Conservation (phyloP, 2,113 vertebrate species). For the Stigmatopora nigra region DNA sequence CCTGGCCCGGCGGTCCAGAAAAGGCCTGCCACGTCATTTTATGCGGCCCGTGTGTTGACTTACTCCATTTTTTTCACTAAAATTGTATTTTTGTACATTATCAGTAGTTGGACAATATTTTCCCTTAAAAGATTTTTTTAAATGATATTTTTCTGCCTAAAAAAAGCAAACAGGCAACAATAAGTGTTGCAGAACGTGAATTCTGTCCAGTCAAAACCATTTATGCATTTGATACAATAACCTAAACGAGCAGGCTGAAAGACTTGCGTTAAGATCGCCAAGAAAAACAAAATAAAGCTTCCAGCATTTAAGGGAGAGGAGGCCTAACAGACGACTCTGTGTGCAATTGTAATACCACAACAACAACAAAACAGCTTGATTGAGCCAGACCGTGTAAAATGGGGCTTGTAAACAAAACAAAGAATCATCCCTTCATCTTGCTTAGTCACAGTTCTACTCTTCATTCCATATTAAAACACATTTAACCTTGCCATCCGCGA, state of each 20-base stretch:
- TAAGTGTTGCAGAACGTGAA: conserved; percentile 26
- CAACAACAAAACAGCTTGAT: neutral
- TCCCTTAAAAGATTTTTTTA: too few species aligned
- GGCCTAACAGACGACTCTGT: neutral
- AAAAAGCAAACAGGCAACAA: conserved; percentile 41
- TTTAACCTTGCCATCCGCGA: conserved; percentile 28
- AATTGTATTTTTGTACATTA: too few species aligned
- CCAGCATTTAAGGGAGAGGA: conserved; percentile 32
- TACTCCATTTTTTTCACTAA: too few species aligned
- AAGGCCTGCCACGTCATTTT: too few species aligned
- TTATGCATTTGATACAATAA: conserved; percentile 30
- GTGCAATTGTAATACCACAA: neutral
- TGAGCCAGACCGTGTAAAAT: conserved; percentile 3
- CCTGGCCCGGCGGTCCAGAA: neutral
- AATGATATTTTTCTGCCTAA: too few species aligned
- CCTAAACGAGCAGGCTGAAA: conserved; percentile 39
- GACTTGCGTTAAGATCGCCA: conserved; percentile 19
- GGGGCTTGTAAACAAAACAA: neutral
- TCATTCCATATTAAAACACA: conserved; percentile 17
- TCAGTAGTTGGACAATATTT: too few species aligned
- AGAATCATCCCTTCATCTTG: neutral
- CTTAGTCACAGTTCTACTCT: neutral
- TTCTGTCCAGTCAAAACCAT: conserved; percentile 8
- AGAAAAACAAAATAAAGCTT: conserved; percentile 35
- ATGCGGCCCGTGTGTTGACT: too few species aligned